A percentile compares a stretch with the other conserved stretches of the same genome.
phyloP scores from a whole-genome alignment of 2,113 vertebrate species.

The Carollia perspicillata region DNA sequence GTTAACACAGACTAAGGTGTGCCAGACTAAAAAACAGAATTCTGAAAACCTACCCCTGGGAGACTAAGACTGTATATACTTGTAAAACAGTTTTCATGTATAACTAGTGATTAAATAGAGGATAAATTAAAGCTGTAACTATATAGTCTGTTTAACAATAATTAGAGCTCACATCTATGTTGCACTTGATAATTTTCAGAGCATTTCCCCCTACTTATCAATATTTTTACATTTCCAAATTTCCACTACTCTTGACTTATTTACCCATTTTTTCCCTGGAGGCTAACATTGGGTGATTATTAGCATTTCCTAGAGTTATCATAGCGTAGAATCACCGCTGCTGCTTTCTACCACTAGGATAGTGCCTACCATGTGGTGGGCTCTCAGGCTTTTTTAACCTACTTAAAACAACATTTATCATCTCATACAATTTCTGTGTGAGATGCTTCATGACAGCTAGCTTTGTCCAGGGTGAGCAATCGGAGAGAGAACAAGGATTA shows the following conservation, averaged over 20 bases:
- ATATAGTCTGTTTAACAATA: not conserved
- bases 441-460: not conserved
- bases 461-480: not conserved
- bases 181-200: not conserved
- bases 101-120: not conserved
- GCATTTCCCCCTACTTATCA: not conserved
- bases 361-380: not conserved
- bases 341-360: not conserved
- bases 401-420: not conserved
- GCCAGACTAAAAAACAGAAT: not conserved
- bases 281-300: not conserved
- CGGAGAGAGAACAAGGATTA: not conserved
- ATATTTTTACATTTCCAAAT: not conserved
- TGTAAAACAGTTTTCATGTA: not conserved
- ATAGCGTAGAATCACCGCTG: not conserved
- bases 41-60: not conserved
- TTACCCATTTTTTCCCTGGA: not conserved
- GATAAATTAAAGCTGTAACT: not conserved
- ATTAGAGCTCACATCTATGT: not conserved
- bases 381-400: not conserved
- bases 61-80: not conserved
- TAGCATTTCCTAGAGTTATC: not conserved
- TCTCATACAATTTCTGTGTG: not conserved
- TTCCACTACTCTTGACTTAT: not conserved
- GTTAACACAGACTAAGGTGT: not conserved